Evolutionary conservation across 2,888 invertebrate species (phyloP).

Genomic region (Desoria tigrina): DNA sequence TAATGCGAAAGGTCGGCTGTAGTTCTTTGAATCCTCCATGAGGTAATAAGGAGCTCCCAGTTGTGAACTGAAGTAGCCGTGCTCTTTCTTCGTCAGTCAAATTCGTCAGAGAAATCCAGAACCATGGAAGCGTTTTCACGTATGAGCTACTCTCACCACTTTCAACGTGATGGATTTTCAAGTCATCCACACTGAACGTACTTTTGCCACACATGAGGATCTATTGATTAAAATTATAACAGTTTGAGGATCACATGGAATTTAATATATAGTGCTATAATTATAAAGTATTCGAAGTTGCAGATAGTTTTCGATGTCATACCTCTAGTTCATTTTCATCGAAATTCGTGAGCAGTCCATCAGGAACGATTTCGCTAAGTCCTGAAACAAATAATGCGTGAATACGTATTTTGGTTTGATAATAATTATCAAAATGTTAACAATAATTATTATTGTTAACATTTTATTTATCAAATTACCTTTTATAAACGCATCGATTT

Average conservation of each 20-base stretch:
- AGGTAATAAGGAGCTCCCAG: constrained; percentile 60
- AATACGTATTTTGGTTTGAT: too few species aligned
- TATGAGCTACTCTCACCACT: constrained; percentile 44
- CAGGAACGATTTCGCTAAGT: constrained; percentile 57
- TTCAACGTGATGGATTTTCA: constrained; percentile 57
- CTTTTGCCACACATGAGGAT: constrained; percentile 61
- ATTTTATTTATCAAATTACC: too few species aligned
- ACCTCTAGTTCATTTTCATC: constrained; percentile 61
- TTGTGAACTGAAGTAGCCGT: constrained; percentile 59
- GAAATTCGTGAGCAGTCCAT: constrained; percentile 60
- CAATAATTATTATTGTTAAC: too few species aligned
- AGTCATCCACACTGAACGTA: constrained; percentile 59
- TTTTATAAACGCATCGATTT: constrained; percentile 58
- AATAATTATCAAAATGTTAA: too few species aligned
- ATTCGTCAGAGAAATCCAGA: constrained; percentile 60
- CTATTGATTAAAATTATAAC: constrained; percentile 53
- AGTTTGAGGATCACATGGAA: not conserved
- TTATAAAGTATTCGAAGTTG: not conserved
- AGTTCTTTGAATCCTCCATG: constrained; percentile 60
- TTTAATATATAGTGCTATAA: not conserved
- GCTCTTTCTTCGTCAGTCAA: constrained; percentile 60
- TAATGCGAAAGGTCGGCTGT: constrained; percentile 59
- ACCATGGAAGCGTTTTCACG: constrained; percentile 56
- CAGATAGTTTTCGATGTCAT: constrained; percentile 5
- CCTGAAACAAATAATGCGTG: too few species aligned